phyloP scores from a whole-genome alignment of 2,113 vertebrate genomes.

The Myocastor coypus region DNA sequence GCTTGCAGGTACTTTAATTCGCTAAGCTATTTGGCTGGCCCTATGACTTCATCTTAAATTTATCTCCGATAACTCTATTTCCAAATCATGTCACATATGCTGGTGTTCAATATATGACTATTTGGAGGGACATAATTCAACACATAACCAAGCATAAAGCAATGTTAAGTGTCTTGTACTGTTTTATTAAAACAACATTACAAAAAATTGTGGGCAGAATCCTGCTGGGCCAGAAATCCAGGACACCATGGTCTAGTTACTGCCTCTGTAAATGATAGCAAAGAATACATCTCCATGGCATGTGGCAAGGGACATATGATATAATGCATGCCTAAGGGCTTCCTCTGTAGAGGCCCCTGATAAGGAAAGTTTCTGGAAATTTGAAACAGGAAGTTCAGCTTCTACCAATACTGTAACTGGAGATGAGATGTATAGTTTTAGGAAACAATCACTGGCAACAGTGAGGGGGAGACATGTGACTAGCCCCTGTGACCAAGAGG shows the following conservation, averaged over 20 bases:
- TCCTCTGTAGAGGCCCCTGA: not conserved
- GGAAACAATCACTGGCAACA: not conserved
- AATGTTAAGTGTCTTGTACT: not conserved
- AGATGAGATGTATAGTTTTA: not conserved
- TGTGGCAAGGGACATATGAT: not conserved
- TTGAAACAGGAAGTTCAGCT: not conserved
- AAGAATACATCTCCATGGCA: not conserved
- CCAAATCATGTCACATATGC: not conserved
- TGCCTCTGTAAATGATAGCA: not conserved
- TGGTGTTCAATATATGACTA: not conserved
- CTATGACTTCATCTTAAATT: not conserved
- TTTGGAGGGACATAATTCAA: not conserved
- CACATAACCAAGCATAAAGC: not conserved
- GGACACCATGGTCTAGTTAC: not conserved
- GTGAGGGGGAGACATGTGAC: not conserved
- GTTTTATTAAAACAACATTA: constrained; percentile 12
- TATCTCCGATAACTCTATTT: not conserved
- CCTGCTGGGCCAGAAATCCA: not conserved
- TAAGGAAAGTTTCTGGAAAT: not conserved
- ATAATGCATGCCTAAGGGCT: not conserved
- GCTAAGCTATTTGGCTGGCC: no score
- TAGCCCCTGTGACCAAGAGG: constrained; percentile 9
- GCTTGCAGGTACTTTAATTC: no score
- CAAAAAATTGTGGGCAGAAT: not conserved
- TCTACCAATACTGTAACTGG: not conserved